Conservation (phyloP, 1,140 invertebrate species). For the Eriosoma lanigerum region DNA sequence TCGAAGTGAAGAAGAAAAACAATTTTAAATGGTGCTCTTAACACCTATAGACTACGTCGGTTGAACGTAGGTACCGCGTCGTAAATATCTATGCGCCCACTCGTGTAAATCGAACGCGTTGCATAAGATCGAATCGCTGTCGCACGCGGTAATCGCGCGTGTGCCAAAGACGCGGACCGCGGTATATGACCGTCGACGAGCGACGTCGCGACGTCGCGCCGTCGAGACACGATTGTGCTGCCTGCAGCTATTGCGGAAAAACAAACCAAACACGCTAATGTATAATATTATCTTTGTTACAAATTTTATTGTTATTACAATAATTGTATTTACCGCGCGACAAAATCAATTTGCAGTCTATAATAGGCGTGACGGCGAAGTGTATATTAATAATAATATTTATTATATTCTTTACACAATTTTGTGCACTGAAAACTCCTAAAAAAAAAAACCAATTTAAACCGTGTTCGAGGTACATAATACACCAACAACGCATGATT, state of each 20-base stretch:
- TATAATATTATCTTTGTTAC: neutral
- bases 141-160: no score
- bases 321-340: neutral
- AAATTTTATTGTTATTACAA: constrained; percentile 10
- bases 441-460: constrained; percentile 25
- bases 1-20: neutral
- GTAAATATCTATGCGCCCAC: no score
- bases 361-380: constrained; percentile 33
- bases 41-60: constrained; percentile 16
- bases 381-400: no score
- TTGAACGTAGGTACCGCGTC: neutral
- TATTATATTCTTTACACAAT: no score
- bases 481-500: neutral
- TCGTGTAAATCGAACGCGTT: no score
- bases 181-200: neutral
- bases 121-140: no score
- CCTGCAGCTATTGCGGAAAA: no score
- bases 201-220: neutral
- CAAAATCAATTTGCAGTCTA: constrained; percentile 37
- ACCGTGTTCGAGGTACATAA: constrained; percentile 38
- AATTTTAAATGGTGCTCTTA: no score
- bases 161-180: no score
- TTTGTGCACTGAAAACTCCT: neutral
- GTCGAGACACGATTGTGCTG: no score
- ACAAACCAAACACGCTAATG: constrained; percentile 27